phyloP scores from a whole-genome alignment of 2,113 vertebrate genomes.

The Peromyscus maniculatus region DNA sequence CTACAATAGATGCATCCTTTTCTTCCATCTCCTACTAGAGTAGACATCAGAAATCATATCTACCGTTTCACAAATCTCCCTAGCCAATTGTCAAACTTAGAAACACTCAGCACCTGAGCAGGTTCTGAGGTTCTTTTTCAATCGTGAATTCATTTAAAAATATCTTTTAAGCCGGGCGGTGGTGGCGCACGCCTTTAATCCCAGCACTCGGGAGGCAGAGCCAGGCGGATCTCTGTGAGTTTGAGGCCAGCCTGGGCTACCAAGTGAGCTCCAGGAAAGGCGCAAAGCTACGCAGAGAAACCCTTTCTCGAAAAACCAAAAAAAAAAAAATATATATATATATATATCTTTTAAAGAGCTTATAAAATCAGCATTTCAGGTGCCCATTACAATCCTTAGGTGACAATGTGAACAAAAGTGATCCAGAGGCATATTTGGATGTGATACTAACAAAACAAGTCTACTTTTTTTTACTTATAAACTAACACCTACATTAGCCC shows the following conservation, averaged over 20 bases:
- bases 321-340: too few species aligned
- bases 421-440: not conserved
- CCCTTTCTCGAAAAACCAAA: too few species aligned
- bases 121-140: not conserved
- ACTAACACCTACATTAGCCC: not conserved
- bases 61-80: not conserved
- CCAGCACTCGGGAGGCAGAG: too few species aligned
- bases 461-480: not conserved
- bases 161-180: not conserved
- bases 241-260: too few species aligned
- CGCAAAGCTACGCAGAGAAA: too few species aligned
- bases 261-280: too few species aligned
- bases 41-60: not conserved
- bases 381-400: not conserved
- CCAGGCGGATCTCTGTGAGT: too few species aligned
- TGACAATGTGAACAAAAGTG: not conserved
- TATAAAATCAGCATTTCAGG: not conserved
- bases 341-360: not conserved
- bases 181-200: too few species aligned
- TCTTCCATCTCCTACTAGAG: not conserved
- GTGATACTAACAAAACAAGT: not conserved
- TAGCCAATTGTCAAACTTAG: not conserved
- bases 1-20: not conserved
- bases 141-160: not conserved
- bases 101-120: not conserved